Conservation (phyloP, 2,113 vertebrate genomes). For the Thomomys bottae region DNA sequence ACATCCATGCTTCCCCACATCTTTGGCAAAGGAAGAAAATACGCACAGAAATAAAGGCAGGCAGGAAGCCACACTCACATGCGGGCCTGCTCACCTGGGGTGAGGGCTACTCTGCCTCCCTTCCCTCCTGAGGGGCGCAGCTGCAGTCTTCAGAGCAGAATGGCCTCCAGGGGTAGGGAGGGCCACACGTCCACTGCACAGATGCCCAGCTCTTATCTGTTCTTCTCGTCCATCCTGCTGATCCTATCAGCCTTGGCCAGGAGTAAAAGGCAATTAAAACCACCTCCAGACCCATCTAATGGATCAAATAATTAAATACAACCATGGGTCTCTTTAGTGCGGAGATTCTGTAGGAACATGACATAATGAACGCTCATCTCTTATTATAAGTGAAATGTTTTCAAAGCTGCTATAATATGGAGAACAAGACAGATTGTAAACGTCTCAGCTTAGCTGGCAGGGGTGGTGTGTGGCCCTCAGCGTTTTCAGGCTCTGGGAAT, state of each 20-base stretch:
- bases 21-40: background rate
- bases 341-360: background rate
- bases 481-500: no score
- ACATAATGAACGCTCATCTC: background rate
- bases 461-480: rapidly evolving
- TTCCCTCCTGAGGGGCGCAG: background rate
- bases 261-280: background rate
- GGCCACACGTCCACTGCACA: background rate
- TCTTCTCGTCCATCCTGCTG: background rate
- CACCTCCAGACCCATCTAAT: background rate
- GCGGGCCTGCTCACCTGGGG: background rate
- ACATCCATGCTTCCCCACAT: rapidly evolving
- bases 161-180: rapidly evolving
- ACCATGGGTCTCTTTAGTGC: background rate
- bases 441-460: background rate
- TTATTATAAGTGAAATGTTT: background rate
- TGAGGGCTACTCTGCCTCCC: background rate
- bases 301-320: background rate
- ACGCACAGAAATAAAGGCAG: background rate
- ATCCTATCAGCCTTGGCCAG: background rate
- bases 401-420: background rate
- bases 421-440: background rate
- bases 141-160: background rate
- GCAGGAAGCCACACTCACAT: background rate
- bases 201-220: no score